Percentiles rank a stretch among this genome's conserved stretches.
Evolutionary conservation across 2,797 vertebrate species (phyloP).

Genomic region (Diglossa cyanea): DNA sequence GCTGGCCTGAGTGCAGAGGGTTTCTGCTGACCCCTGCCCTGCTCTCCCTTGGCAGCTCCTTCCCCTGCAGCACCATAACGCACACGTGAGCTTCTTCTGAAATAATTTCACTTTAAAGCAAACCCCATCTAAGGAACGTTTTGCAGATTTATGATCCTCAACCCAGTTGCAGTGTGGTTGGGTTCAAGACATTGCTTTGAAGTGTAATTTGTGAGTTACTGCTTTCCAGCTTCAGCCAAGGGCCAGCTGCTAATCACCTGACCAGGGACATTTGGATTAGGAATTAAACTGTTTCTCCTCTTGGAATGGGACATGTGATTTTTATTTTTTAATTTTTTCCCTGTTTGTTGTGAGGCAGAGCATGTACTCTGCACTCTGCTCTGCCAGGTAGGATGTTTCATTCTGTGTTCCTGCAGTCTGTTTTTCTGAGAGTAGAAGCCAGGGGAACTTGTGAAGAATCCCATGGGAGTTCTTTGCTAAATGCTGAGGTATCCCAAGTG

Average conservation of each 20-base stretch:
- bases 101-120: not conserved
- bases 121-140: not conserved
- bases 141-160: not conserved
- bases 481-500: not conserved
- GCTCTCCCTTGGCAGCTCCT: not conserved
- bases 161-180: not conserved
- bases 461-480: not conserved
- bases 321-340: not conserved
- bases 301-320: not conserved
- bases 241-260: not conserved
- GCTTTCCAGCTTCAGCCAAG: not conserved
- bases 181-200: not conserved
- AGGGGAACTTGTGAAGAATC: not conserved
- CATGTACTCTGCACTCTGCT: not conserved
- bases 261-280: slow-evolving; percentile 10
- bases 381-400: not conserved
- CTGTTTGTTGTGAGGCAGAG: not conserved
- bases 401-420: not conserved
- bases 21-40: not conserved
- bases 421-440: not conserved
- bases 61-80: not conserved
- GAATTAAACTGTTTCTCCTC: not conserved
- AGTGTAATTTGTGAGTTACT: not conserved
- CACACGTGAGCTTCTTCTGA: not conserved
- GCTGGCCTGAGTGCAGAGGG: not conserved